Base-by-base conservation (phyloP, 2,888 invertebrate genomes). In the Ophonus ardosiacus region DNA sequence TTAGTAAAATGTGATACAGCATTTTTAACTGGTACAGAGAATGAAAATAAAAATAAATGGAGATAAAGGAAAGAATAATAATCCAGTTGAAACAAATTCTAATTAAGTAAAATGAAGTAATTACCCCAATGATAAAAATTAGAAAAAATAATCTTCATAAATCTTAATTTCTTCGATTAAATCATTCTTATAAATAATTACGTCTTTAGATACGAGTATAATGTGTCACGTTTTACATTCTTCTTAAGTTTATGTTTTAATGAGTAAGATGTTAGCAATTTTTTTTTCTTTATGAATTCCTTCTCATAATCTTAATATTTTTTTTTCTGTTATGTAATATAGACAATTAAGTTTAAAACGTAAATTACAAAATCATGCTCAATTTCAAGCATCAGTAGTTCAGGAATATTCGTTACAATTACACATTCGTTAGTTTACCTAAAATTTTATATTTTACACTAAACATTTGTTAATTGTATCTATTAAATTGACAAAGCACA, bases 331-430 rank as follows among this genome's bases (percentile, higher is more conserved):
- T 61, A 21, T 21, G 21, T 24, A 61, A 61, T 17, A 10, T 10
- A 61, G 7, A 65, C 65, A 31, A 65, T 38, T 31, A 31, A 24
- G 24, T 24, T 21, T 7, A 51, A 31, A 15, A 65, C 65, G 10
- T 10, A n/a, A 31, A 65, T 31, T 1, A 24, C 65, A 65, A 65
- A 31, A 31, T 65, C 65, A 65, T 65, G 13, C 4, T 65, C 38
- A 65, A 65, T 65, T 65, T 65, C 65, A 65, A 31, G 65, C 38
- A 38, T 65, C 65, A 65, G 38, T 65, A 65, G 43, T 8, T 51
- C 13, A 10, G 43, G 1, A 65, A 31, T 65, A 31, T n/a, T 65
- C 65, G 6, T 24, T 68, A 15, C 13, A 63, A 21, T 63, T 21
- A 24, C 21, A 13, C 21, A 18, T 10, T 13, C 13, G 24, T 0